These are phyloP conservation scores for Silurus glanis DNA, from an alignment of 2,113 vertebrate species.

Conservation along the genomic window DNA sequence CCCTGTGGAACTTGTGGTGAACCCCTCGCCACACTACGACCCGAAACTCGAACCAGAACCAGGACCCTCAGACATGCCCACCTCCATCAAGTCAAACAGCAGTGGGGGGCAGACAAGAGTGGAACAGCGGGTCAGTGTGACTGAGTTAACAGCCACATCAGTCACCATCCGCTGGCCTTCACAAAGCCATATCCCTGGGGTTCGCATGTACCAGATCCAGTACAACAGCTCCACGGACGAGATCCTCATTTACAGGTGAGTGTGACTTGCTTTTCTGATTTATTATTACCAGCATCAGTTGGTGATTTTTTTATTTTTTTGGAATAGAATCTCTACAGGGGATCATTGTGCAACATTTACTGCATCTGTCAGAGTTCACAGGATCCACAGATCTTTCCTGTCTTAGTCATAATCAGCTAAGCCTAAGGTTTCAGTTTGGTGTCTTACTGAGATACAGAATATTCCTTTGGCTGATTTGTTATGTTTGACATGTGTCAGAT, in stretches of 20 bases:
- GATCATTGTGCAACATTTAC: background rate
- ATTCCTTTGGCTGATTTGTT: background rate
- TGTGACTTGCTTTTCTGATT: background rate
- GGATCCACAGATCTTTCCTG: background rate
- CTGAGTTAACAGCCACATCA: slow-evolving; percentile 68
- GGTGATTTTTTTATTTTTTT: background rate
- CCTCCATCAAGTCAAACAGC: slow-evolving; percentile 77
- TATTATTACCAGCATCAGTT: background rate
- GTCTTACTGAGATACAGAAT: background rate
- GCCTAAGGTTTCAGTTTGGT: background rate
- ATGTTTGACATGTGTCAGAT: background rate
- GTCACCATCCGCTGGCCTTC: slow-evolving; percentile 75
- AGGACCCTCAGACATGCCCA: slow-evolving; percentile 80
- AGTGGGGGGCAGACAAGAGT: slow-evolving; percentile 64
- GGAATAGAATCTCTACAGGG: background rate
- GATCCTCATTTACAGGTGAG: slow-evolving; percentile 79
- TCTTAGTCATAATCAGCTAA: background rate
- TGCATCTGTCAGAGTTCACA: background rate
- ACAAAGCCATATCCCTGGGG: slow-evolving; percentile 78
- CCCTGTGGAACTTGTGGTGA: slow-evolving; percentile 76
- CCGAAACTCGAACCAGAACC: slow-evolving; percentile 75
- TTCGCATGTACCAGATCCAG: slow-evolving; percentile 83
- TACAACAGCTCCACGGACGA: slow-evolving; percentile 82
- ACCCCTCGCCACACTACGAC: slow-evolving; percentile 77
- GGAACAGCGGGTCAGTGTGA: slow-evolving; percentile 73